A percentile compares a stretch with the other conserved stretches of the same genome.
Conservation (phyloP, 2,888 invertebrate species). For the Caenorhabditis becei region DNA sequence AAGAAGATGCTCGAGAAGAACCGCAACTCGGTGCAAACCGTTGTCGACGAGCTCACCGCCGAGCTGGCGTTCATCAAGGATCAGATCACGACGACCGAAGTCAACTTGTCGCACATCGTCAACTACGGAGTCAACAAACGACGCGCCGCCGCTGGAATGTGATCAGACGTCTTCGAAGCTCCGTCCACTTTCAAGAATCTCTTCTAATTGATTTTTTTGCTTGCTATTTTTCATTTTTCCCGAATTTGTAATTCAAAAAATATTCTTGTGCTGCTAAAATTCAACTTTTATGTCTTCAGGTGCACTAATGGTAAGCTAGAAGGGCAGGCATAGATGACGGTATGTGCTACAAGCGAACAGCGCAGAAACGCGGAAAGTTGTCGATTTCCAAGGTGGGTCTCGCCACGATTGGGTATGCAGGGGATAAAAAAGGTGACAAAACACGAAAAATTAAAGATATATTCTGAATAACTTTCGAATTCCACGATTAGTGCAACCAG, state of each 20-base stretch:
- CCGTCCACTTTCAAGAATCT: not conserved
- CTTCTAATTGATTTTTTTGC: constrained; percentile 2
- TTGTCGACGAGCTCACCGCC: constrained; percentile 86
- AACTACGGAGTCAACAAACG: constrained; percentile 94
- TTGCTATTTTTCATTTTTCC: not conserved
- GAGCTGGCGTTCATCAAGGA: constrained; percentile 96
- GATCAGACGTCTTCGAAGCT: not conserved
- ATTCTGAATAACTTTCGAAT: too few species aligned
- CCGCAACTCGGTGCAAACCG: constrained; percentile 56
- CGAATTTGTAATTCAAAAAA: too few species aligned
- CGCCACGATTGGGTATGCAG: too few species aligned
- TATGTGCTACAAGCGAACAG: too few species aligned
- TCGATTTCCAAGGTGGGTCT: too few species aligned
- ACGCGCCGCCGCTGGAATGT: constrained; percentile 34
- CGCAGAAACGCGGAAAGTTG: too few species aligned
- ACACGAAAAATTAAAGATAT: constrained; percentile 17
- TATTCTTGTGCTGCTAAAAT: too few species aligned
- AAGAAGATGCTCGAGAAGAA: constrained; percentile 74
- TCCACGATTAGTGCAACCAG: too few species aligned
- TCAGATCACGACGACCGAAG: constrained; percentile 98
- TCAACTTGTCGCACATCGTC: constrained; percentile 96
- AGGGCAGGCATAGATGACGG: too few species aligned
- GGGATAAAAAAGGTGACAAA: constrained; percentile 5
- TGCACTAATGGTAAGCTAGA: too few species aligned
- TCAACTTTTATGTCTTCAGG: too few species aligned